phyloP scores from a whole-genome alignment of 2,888 invertebrate species.

The Ormyrus labotus region DNA sequence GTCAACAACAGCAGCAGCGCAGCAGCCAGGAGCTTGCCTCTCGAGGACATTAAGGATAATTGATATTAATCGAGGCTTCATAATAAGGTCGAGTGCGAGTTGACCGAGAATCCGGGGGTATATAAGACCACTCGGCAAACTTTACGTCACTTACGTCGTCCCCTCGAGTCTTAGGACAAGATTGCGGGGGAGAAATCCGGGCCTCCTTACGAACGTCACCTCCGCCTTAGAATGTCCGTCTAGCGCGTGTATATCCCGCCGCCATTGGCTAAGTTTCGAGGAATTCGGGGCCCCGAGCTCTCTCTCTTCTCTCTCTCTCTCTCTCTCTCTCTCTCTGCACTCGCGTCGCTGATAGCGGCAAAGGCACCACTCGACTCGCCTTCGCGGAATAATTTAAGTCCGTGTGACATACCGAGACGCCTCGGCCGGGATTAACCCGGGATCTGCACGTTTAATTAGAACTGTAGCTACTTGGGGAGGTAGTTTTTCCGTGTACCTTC shows the following conservation, averaged over 20 bases:
- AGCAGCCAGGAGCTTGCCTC: too few relatives aligned
- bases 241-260: not conserved
- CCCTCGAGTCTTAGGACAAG: conserved; percentile 16
- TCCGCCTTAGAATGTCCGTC: conserved; percentile 2
- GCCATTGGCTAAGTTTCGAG: conserved; percentile 8
- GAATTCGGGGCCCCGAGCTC: not conserved
- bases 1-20: too few relatives aligned
- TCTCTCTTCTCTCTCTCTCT: too few relatives aligned
- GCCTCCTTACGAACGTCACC: conserved; percentile 18
- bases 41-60: conserved; percentile 21
- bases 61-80: conserved; percentile 36
- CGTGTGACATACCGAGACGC: not conserved
- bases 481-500: too few relatives aligned
- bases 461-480: too few relatives aligned
- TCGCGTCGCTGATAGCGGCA: too few relatives aligned
- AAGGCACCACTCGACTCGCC: not conserved
- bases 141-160: not conserved
- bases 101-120: conserved; percentile 24
- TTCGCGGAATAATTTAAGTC: not conserved
- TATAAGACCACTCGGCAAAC: not conserved
- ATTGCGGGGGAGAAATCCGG: conserved; percentile 13
- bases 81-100: conserved; percentile 19
- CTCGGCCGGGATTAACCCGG: too few relatives aligned
- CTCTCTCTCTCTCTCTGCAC: too few relatives aligned
- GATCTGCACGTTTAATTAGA: too few relatives aligned